These are phyloP conservation scores for Tolmerus cingulatus DNA, from an alignment of 2,888 invertebrate species.

Conservation along the genomic window DNA sequence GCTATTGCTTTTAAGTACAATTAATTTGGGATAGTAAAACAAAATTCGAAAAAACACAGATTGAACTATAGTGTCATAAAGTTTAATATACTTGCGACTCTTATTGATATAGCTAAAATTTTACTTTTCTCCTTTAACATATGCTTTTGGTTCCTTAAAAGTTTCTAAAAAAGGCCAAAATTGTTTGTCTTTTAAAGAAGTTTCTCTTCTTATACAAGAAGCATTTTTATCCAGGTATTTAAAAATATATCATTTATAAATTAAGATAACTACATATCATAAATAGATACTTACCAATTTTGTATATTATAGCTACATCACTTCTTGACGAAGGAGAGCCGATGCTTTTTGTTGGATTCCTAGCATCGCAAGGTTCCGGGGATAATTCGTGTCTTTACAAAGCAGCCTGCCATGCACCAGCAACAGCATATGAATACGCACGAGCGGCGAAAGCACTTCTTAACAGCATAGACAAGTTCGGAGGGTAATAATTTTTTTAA, in stretches of 20 bases:
- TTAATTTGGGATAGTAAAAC: no score
- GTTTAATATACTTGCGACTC: no score
- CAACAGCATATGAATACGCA: conserved; percentile 76
- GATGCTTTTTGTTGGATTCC: conserved; percentile 61
- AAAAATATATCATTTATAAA: no score
- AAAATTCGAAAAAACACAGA: no score
- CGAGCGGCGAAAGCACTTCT: conserved; percentile 80
- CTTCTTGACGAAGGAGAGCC: conserved; percentile 75
- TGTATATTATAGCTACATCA: conserved; percentile 33
- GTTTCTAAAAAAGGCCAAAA: no score
- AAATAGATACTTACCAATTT: neutral
- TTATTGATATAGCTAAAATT: no score
- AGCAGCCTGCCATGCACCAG: conserved; percentile 78
- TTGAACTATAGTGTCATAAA: no score
- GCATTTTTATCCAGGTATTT: no score
- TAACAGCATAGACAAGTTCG: conserved; percentile 73
- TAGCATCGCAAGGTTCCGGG: conserved; percentile 78
- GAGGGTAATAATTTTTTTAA: conserved; percentile 58
- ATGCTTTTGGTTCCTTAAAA: no score
- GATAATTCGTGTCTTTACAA: conserved; percentile 77
- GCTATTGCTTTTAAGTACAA: neutral
- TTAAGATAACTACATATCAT: neutral
- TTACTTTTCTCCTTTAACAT: no score
- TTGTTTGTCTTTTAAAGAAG: no score
- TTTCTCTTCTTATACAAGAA: no score